Evolutionary conservation across 2,113 vertebrate species (phyloP).

Genomic region (Crotalus helleri): DNA sequence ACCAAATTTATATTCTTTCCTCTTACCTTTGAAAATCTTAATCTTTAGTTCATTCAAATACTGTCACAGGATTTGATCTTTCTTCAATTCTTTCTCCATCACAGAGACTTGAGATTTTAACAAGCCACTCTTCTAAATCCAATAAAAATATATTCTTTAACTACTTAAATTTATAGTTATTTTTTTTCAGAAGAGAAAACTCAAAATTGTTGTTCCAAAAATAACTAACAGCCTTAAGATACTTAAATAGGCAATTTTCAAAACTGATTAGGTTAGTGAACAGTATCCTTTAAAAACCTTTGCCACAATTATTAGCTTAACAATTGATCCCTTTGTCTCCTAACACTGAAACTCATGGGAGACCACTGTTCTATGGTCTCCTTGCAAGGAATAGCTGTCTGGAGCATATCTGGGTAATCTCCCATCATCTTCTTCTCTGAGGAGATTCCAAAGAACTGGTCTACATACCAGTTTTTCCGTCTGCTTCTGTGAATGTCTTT

Average conservation of each 20-base stretch:
- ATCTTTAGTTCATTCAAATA: neutral
- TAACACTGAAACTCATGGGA: neutral
- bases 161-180: neutral
- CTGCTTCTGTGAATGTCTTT: neutral
- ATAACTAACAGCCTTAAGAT: neutral
- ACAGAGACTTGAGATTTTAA: neutral
- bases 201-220: neutral
- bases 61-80: neutral
- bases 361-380: neutral
- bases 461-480: neutral
- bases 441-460: neutral
- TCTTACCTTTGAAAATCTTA: neutral
- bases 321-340: neutral
- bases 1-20: neutral
- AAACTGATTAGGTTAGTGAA: neutral
- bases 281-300: neutral
- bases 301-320: neutral
- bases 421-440: neutral
- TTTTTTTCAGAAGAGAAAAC: neutral
- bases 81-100: neutral
- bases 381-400: neutral
- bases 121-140: neutral
- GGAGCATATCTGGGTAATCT: neutral
- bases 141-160: neutral
- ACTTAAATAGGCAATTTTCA: neutral